Base-by-base conservation (phyloP, 2,113 vertebrate genomes). In the Eleginops maclovinus region DNA sequence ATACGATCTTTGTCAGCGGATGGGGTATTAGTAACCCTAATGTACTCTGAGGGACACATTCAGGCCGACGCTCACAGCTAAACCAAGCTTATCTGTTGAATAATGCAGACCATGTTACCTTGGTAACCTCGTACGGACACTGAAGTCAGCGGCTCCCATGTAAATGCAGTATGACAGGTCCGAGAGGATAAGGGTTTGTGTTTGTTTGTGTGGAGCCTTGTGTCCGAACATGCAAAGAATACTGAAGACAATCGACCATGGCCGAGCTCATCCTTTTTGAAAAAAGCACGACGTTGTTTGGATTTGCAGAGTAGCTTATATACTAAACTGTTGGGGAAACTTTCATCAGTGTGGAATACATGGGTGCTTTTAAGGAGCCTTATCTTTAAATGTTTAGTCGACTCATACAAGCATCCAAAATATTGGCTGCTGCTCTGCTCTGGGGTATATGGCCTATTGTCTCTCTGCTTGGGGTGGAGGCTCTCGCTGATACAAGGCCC, bases 31-130 rank as follows among this genome's bases (percentile, higher is more conserved):
- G 74, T 77, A 69, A 75, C 69, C 72, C 44, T 71, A 67, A 79
- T 83, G 67, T 73, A 64, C 82, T 88, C 58, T 28, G 77, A 84
- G 72, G 79, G 83, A 88, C 74, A 86, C 79, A 81, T 78, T 72
- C 63, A 88, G 75, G 65, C 63, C 54, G 49, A 64, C 58, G 72
- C 85, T 82, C 81, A 88, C 51, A 76, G 88, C 82, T 82, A 81
- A 92, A 89, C 82, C 72, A 79, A 72, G 69, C 82, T 82, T 51
- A 72, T 69, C 76, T 75, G 75, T 80, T 93, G 88, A 92, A 92
- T 92, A 88, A 92, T 93, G 89, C 84, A 92, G 75, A 44, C 70
- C 75, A 70, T 60, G 92, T 91, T 92, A 85, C 89, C 89, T 79
- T 82, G 89, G 89, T 91, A 92, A 92, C 82, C 63, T 83, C 36